These are phyloP conservation scores for Thamnophis sirtalis DNA, from an alignment of 2,113 vertebrate genomes.

Conservation along the genomic window DNA sequence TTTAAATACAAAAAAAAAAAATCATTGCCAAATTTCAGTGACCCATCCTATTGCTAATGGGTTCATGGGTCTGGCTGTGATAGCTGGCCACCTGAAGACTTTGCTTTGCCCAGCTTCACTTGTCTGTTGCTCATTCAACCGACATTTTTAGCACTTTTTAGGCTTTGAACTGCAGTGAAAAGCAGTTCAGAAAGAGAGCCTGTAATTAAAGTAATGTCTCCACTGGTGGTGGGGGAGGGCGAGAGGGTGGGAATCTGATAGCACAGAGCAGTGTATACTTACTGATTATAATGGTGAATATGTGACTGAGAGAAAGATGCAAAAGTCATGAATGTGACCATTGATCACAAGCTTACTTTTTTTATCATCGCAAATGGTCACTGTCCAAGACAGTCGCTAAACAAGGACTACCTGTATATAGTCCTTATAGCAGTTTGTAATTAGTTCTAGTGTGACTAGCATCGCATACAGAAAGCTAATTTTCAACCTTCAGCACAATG, in stretches of 20 bases:
- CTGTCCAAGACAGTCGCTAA: neutral
- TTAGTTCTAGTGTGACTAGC: neutral
- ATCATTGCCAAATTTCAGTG: neutral
- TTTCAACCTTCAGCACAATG: neutral
- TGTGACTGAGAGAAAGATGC: neutral
- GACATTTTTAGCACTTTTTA: neutral
- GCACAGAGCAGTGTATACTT: neutral
- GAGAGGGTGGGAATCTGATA: neutral
- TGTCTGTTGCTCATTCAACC: neutral
- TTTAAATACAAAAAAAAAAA: neutral
- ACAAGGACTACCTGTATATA: neutral
- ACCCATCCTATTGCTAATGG: neutral
- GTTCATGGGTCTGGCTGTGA: neutral
- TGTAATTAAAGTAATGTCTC: neutral
- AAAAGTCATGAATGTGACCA: neutral
- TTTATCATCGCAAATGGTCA: neutral
- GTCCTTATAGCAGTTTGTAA: neutral
- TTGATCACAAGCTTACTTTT: neutral
- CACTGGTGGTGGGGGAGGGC: neutral
- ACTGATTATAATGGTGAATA: neutral
- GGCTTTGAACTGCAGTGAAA: neutral
- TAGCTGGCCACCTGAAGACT: neutral
- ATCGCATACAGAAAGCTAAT: neutral
- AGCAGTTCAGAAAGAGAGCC: neutral
- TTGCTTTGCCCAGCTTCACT: neutral